phyloP scores from a whole-genome alignment of 37 sponge, comb jelly and placozoan genomes.

The Trichoplax adhaerens region DNA sequence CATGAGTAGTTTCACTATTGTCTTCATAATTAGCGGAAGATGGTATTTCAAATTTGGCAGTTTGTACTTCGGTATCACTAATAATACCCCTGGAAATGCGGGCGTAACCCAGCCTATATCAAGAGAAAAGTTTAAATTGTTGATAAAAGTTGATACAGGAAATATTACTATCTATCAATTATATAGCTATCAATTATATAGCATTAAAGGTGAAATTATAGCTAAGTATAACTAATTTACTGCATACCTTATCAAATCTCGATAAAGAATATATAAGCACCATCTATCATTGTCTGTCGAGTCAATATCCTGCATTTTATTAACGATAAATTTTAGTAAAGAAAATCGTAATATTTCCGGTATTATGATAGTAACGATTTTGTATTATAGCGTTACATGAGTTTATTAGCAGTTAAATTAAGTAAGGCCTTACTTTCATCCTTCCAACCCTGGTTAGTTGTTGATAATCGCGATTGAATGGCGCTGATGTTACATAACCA shows the following conservation, averaged over 20 bases:
- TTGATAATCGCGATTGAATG: slow-evolving; percentile 8
- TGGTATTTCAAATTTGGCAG: slow-evolving; percentile 37
- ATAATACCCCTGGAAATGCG: slow-evolving; percentile 7
- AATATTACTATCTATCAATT: not conserved
- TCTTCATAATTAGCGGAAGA: slow-evolving; percentile 14
- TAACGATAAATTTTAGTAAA: too few relatives aligned
- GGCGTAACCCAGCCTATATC: slow-evolving; percentile 5
- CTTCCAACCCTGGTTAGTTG: slow-evolving; percentile 5
- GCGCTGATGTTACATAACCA: slow-evolving; percentile 10
- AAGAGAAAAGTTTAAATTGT: not conserved
- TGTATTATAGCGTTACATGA: too few relatives aligned
- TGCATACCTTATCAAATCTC: slow-evolving; percentile 31
- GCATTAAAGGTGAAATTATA: too few relatives aligned
- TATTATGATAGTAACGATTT: too few relatives aligned
- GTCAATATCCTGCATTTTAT: slow-evolving; percentile 28
- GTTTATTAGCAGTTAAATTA: not conserved
- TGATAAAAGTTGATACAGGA: not conserved
- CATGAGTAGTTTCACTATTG: slow-evolving; percentile 10
- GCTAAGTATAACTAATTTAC: too few relatives aligned
- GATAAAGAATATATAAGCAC: slow-evolving; percentile 39
- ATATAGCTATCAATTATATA: too few relatives aligned
- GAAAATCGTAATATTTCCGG: too few relatives aligned
- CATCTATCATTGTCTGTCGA: slow-evolving; percentile 21
- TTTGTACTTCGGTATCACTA: slow-evolving; percentile 27
- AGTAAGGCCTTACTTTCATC: not conserved